Evolutionary conservation across 92 coral and sea anemone genomes (phyloP).

Genomic region (Siderastrea radians): DNA sequence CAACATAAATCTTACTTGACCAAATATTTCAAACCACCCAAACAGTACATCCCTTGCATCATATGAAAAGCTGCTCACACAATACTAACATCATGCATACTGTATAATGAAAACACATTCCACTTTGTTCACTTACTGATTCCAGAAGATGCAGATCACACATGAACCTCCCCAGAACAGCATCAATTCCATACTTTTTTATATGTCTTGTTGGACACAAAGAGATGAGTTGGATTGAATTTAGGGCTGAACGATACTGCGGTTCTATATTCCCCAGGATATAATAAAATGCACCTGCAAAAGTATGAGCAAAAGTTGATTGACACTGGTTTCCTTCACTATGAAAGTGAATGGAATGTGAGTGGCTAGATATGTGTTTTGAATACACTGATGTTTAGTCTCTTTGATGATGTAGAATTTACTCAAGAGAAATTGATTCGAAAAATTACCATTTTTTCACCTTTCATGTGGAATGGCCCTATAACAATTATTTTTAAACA

Average conservation of each 20-base stretch:
- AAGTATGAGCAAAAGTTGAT: neutral
- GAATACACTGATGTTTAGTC: no score
- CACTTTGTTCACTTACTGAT: slow-evolving; percentile 74
- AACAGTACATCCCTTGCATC: neutral
- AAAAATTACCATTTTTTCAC: no score
- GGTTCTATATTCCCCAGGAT: slow-evolving; percentile 54
- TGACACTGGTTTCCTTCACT: neutral
- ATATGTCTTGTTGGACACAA: slow-evolving; percentile 46
- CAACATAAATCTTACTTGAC: no score
- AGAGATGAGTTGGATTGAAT: slow-evolving; percentile 68
- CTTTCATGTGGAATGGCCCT: no score
- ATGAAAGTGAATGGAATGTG: neutral
- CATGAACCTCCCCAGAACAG: slow-evolving; percentile 68
- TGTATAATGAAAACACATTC: neutral
- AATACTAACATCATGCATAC: neutral
- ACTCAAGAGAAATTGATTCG: no score
- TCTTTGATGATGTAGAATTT: no score
- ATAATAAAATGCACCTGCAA: slow-evolving; percentile 60
- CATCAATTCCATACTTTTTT: slow-evolving; percentile 74
- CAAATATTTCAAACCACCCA: no score
- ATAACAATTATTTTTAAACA: no score
- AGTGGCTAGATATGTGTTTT: no score
- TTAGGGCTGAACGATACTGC: slow-evolving; percentile 24
- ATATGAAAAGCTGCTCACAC: neutral
- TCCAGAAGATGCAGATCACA: slow-evolving; percentile 65